Conservation (phyloP, 1,140 invertebrate genomes). For the Argopecten irradians region DNA sequence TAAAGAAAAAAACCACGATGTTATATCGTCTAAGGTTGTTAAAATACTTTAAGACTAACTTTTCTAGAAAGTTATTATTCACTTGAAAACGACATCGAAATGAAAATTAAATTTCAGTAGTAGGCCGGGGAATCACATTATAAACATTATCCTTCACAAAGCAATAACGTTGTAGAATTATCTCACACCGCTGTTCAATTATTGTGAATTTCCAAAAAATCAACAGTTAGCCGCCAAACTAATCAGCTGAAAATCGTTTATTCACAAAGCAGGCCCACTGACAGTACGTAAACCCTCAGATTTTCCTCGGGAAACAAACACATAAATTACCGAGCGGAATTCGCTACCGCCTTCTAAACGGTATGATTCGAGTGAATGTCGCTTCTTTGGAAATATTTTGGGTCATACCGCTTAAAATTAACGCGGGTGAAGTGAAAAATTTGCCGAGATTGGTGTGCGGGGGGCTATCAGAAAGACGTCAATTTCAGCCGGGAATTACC, state of each 20-base stretch:
- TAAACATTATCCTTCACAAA: neutral
- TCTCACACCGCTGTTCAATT: neutral
- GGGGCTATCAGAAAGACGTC: conserved; percentile 32
- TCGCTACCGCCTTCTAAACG: neutral
- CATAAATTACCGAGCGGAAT: neutral
- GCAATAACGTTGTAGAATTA: neutral
- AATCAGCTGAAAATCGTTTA: neutral
- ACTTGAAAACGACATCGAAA: no score
- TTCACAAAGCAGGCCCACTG: neutral
- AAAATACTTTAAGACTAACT: no score
- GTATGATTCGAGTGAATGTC: neutral
- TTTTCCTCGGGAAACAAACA: neutral
- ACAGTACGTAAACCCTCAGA: neutral
- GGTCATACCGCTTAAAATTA: conserved; percentile 50
- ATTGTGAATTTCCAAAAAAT: neutral
- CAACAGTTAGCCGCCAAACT: neutral
- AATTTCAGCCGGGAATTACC: conserved; percentile 47
- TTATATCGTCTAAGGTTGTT: no score
- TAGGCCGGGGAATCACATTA: no score
- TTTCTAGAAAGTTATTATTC: no score
- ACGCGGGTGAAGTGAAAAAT: conserved; percentile 36
- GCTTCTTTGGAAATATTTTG: conserved; percentile 22
- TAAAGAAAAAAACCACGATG: no score
- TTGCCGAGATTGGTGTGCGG: conserved; percentile 43
- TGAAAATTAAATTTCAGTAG: no score